These are phyloP conservation scores for Echeneis naucrates DNA, from an alignment of 2,797 vertebrate genomes.

Conservation along the genomic window DNA sequence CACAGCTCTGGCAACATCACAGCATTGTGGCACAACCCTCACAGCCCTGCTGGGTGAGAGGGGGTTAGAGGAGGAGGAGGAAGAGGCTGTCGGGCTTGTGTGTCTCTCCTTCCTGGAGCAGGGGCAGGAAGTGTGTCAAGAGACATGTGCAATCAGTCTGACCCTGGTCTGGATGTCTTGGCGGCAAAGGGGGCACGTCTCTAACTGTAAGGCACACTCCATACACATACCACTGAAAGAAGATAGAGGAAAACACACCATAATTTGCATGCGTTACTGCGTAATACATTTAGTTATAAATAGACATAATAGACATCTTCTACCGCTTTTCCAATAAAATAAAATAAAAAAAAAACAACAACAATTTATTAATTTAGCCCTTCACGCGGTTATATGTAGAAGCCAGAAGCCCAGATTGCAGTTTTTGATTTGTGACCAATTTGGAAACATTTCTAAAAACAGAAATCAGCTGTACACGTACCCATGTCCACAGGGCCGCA, in stretches of 20 bases:
- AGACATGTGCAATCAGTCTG: conserved; percentile 98
- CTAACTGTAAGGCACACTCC: conserved; percentile 99
- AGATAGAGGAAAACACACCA: neutral
- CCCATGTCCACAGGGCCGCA: conserved; percentile 97
- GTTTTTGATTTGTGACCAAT: neutral
- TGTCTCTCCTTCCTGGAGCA: conserved; percentile 61
- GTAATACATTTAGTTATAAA: neutral
- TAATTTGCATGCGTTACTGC: too few relatives aligned
- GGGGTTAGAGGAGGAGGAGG: conserved; percentile 60
- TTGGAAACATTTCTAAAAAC: too few relatives aligned
- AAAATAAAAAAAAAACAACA: too few relatives aligned
- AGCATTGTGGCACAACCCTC: conserved; percentile 48
- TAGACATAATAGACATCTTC: too few relatives aligned
- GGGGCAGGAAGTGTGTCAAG: conserved; percentile 88
- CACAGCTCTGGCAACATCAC: conserved; percentile 39
- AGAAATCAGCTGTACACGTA: conserved; percentile 66
- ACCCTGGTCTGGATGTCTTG: conserved; percentile 98
- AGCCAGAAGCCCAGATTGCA: too few relatives aligned
- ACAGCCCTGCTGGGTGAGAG: conserved; percentile 58
- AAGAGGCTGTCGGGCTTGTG: conserved; percentile 47
- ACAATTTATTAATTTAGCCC: too few relatives aligned
- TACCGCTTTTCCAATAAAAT: too few relatives aligned
- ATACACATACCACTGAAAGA: conserved; percentile 95
- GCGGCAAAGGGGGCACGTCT: conserved; percentile 98
- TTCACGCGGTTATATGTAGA: too few relatives aligned